A percentile compares a stretch with the other conserved stretches of the same genome.
phyloP scores from a whole-genome alignment of 2,888 invertebrate species.

The Spisula solida region DNA sequence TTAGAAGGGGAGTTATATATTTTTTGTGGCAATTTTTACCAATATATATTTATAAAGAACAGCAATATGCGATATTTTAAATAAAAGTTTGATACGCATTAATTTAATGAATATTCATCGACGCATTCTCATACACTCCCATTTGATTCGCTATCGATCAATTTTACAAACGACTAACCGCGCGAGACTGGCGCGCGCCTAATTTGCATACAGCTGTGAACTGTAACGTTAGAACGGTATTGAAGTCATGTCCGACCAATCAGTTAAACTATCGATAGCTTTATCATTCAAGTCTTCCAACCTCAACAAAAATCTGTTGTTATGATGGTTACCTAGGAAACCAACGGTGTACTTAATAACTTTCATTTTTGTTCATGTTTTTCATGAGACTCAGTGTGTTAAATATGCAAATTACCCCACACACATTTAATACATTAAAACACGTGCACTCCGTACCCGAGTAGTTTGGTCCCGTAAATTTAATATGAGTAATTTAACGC shows the following conservation, averaged over 20 bases:
- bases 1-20: neutral
- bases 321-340: conserved; percentile 45
- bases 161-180: conserved; percentile 24
- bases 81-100: neutral
- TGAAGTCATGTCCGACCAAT: conserved; percentile 4
- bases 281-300: neutral
- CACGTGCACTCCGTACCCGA: neutral
- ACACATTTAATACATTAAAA: neutral
- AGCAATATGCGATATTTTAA: neutral
- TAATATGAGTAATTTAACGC: neutral
- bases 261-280: conserved; percentile 16
- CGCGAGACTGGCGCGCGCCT: conserved; percentile 55
- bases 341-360: conserved; percentile 51
- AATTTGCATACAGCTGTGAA: conserved; percentile 71
- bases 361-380: conserved; percentile 44
- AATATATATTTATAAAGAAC: neutral
- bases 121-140: neutral
- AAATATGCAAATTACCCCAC: conserved; percentile 31
- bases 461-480: neutral
- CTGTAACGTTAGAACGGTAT: neutral
- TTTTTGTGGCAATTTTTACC: neutral
- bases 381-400: conserved; percentile 47
- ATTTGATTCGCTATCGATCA: conserved; percentile 29
- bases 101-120: conserved; percentile 3
- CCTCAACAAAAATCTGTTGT: conserved; percentile 18